phyloP scores from a whole-genome alignment of 37 sponge, comb jelly and placozoan genomes.

The Dysidea cf. avara region DNA sequence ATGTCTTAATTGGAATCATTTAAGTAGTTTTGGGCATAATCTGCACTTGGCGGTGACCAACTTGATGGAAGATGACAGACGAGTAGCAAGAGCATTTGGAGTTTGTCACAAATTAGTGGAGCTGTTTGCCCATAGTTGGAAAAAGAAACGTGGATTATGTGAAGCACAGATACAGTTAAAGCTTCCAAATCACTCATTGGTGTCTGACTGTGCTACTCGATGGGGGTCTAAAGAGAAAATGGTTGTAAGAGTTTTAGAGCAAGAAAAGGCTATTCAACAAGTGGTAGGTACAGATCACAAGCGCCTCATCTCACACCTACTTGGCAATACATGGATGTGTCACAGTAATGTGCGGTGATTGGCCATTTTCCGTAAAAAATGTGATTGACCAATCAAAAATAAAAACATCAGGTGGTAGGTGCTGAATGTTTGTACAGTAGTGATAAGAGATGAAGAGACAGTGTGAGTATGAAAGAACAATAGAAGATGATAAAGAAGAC shows the following conservation, averaged over 20 bases:
- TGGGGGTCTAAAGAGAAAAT: slow-evolving; percentile 31
- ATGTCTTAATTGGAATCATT: slow-evolving; percentile 7
- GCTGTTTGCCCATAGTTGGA: slow-evolving; percentile 34
- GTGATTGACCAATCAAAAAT: no score
- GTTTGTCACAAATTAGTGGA: slow-evolving; percentile 25
- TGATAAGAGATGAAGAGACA: no score
- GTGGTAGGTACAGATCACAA: slow-evolving; percentile 4
- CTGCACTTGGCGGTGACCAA: slow-evolving; percentile 18
- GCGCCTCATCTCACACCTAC: slow-evolving; percentile 5
- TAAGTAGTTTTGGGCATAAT: slow-evolving; percentile 38
- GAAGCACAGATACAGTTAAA: slow-evolving; percentile 6
- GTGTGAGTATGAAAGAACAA: no score
- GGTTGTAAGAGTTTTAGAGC: slow-evolving; percentile 26
- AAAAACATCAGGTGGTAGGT: no score
- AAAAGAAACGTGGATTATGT: background rate
- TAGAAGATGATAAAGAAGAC: no score
- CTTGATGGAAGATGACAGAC: slow-evolving; percentile 4
- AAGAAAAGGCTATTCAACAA: slow-evolving; percentile 1
- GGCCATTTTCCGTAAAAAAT: no score
- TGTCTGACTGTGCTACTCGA: background rate
- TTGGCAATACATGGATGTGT: slow-evolving; percentile 28
- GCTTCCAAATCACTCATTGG: background rate
- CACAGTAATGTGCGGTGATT: no score
- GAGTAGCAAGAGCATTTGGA: slow-evolving; percentile 14
- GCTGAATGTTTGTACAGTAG: no score